Conservation (phyloP, 53 echinoderm and acorn worm genomes). For the Echinarachnius parma region DNA sequence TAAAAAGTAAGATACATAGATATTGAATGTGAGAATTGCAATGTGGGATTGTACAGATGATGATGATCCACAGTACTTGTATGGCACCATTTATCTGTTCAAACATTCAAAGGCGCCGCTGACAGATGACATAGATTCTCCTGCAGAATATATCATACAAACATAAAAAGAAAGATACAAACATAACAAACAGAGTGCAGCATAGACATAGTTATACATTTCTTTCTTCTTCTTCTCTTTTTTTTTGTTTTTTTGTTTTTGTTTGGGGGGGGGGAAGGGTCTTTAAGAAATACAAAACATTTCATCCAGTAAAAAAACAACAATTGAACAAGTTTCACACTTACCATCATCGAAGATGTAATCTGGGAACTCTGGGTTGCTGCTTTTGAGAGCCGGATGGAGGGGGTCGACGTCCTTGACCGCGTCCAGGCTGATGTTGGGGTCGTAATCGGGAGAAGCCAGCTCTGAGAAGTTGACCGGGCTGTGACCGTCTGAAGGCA, state of each 20-base stretch:
- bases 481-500: slow-evolving; percentile 33
- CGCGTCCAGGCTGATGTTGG: slow-evolving; percentile 72
- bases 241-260: too few relatives aligned
- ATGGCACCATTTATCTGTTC: too few relatives aligned
- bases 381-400: slow-evolving; percentile 43
- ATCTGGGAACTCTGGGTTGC: slow-evolving; percentile 40
- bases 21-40: background rate
- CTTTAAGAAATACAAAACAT: too few relatives aligned
- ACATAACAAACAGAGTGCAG: too few relatives aligned
- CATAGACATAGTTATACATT: too few relatives aligned
- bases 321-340: too few relatives aligned
- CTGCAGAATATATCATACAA: background rate
- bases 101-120: too few relatives aligned
- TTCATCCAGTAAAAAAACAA: too few relatives aligned
- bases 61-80: too few relatives aligned
- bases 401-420: slow-evolving; percentile 64
- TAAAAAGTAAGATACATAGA: background rate
- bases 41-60: slow-evolving; percentile 29
- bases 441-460: slow-evolving; percentile 83
- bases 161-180: background rate
- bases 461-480: slow-evolving; percentile 77
- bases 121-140: slow-evolving; percentile 9
- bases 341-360: slow-evolving; percentile 71
- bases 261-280: too few relatives aligned
- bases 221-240: too few relatives aligned